Evolutionary conservation across 2,113 vertebrate genomes (phyloP).

Genomic region (Rhea americana): DNA sequence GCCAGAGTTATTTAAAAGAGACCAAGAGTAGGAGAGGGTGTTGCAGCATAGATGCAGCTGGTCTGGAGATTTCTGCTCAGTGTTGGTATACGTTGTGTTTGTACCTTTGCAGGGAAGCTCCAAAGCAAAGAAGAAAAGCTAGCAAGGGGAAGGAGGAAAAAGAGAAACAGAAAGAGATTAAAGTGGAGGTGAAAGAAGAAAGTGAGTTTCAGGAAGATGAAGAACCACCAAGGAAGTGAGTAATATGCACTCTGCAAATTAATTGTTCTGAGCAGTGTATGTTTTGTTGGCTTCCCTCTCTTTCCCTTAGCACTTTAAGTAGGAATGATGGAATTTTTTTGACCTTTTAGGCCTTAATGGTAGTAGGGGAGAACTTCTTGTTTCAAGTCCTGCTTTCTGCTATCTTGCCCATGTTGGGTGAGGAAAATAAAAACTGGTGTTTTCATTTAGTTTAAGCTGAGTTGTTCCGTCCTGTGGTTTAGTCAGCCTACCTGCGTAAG

Average conservation of each 20-base stretch:
- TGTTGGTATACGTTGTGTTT: background rate
- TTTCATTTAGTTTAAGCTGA: background rate
- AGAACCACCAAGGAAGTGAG: conserved; percentile 95
- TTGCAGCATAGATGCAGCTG: background rate
- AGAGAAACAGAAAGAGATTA: conserved; percentile 81
- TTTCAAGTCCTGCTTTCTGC: background rate
- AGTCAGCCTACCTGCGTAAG: background rate
- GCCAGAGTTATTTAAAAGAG: background rate
- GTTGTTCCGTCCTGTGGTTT: background rate
- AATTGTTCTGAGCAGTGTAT: too few relatives aligned
- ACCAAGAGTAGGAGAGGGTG: background rate
- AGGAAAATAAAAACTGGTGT: background rate
- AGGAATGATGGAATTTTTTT: background rate
- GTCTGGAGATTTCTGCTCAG: background rate
- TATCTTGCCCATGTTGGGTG: rapidly evolving
- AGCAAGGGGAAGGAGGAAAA: conserved; percentile 86
- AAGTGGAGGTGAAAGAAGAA: conserved; percentile 89
- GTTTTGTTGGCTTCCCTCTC: too few relatives aligned
- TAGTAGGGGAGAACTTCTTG: background rate
- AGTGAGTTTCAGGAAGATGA: conserved; percentile 85
- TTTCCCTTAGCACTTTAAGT: too few relatives aligned
- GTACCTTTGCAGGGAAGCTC: conserved; percentile 79
- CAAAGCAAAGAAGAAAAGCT: conserved; percentile 87
- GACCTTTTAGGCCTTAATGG: background rate
- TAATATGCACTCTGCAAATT: conserved; percentile 10